Evolutionary conservation across 2,888 invertebrate genomes (phyloP).

Genomic region (Metacarcinus magister): DNA sequence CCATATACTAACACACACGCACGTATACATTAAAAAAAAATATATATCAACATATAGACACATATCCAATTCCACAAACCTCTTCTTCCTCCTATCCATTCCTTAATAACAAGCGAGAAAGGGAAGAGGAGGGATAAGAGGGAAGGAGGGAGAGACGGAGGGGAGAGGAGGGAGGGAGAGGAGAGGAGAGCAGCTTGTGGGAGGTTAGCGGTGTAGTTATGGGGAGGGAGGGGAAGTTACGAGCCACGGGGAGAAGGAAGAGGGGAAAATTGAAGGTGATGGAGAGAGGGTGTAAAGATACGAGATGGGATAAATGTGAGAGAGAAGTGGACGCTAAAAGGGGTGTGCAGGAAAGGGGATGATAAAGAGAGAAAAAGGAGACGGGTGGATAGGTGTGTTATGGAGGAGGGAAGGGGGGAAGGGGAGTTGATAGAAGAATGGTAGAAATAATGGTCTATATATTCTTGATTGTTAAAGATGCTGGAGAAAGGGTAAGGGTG

Average conservation of each 20-base stretch:
- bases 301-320: background rate
- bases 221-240: conserved; percentile 5
- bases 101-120: background rate
- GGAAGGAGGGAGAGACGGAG: background rate
- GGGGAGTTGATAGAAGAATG: background rate
- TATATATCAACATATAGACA: background rate
- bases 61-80: background rate
- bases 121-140: background rate
- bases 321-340: conserved; percentile 35
- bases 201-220: conserved; percentile 45
- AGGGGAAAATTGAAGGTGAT: conserved; percentile 43
- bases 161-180: background rate
- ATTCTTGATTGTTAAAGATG: background rate
- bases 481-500: background rate
- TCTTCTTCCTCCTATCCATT: background rate
- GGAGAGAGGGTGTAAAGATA: background rate
- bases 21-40: background rate
- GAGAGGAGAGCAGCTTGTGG: background rate
- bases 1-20: background rate
- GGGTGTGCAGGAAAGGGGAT: background rate
- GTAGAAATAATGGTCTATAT: background rate
- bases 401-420: background rate
- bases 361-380: background rate
- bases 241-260: conserved; percentile 14
- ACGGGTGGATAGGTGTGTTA: background rate